Conservation (phyloP, 35 echinoderm and acorn worm species). For the Lytechinus variegatus region DNA sequence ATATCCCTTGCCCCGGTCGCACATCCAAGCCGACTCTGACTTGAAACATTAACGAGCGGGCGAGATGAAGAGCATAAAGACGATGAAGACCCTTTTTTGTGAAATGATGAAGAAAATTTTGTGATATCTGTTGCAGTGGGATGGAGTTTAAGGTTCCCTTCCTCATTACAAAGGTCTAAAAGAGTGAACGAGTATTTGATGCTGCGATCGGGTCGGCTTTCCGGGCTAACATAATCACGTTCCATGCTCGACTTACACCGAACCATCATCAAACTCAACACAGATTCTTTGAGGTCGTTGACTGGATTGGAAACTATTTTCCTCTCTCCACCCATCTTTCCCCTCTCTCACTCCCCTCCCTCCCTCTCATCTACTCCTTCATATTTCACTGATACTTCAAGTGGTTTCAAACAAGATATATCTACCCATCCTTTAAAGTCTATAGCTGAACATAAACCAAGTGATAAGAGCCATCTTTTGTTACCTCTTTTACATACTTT, state of each 20-base stretch:
- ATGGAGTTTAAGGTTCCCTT: constrained; percentile 47
- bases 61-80: constrained; percentile 15
- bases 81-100: constrained; percentile 46
- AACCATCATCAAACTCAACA: constrained; percentile 43
- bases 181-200: constrained; percentile 49
- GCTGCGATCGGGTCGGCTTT: constrained; percentile 54
- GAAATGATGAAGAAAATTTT: constrained; percentile 37
- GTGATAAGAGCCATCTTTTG: not conserved
- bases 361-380: constrained; percentile 40
- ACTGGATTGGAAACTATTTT: constrained; percentile 43
- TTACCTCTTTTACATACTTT: constrained; percentile 37
- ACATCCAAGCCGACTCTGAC: constrained; percentile 47
- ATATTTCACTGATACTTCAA: constrained; percentile 45
- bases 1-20: constrained; percentile 36
- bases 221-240: constrained; percentile 58
- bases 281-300: constrained; percentile 48
- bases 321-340: constrained; percentile 7
- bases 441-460: constrained; percentile 33
- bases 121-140: constrained; percentile 48
- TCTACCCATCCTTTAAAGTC: constrained; percentile 20
- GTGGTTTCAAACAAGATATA: constrained; percentile 44
- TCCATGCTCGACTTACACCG: constrained; percentile 54
- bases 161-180: constrained; percentile 48
- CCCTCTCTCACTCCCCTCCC: not conserved
- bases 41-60: constrained; percentile 55